Base-by-base conservation (phyloP, 2,797 vertebrate species). In the Cryptoblepharus egeriae region DNA sequence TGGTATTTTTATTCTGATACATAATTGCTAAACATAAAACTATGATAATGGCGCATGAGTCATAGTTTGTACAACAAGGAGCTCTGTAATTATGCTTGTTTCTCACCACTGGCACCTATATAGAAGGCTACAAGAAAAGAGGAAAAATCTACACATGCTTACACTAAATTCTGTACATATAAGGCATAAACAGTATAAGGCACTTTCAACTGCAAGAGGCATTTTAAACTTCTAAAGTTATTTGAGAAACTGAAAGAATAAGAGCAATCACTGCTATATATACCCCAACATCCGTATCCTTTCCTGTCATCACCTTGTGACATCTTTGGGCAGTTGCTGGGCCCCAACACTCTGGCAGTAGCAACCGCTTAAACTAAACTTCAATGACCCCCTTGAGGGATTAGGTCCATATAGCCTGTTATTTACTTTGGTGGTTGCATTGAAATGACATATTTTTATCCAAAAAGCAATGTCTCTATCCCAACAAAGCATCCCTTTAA, bases 211-310 rank as follows among this genome's bases (percentile, higher is more conserved):
- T 61, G 57, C 42, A 68, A 55, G 26, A 30, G 22, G 13, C 28
- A 60, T 80, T 76, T 75, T 39, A 88, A 85, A 84, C 73, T 80
- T 81, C 65, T 85, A 76, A 60, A 79, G 85, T 81, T 49, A 30
- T 22, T 26, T 28, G 26, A 32, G 4, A 15, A 76, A 77, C 12
- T 16, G n/a, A 61, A 71, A 87, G 60, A 1, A 86, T 82, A 73
- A 78, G n/a, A 24, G 0, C 64, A 82, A 70, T 80, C 55, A 78
- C 80, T 68, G 57, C 18, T 65, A 81, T 3, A 7, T 76, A 81
- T 80, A 89, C 55, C 39, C 24, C 28, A 86, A 65, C 75, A 84
- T 74, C 67, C 74, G 76, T 37, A 79, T 77, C 77, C 65, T 75
- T 65, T 35, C 45, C 83, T 24, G 37, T 37, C 20, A 68, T 39